Evolutionary conservation across 2,888 invertebrate genomes (phyloP), one percentile per base, ranked within the genome.

Genomic region (Acrocyrtus sp.): DNA sequence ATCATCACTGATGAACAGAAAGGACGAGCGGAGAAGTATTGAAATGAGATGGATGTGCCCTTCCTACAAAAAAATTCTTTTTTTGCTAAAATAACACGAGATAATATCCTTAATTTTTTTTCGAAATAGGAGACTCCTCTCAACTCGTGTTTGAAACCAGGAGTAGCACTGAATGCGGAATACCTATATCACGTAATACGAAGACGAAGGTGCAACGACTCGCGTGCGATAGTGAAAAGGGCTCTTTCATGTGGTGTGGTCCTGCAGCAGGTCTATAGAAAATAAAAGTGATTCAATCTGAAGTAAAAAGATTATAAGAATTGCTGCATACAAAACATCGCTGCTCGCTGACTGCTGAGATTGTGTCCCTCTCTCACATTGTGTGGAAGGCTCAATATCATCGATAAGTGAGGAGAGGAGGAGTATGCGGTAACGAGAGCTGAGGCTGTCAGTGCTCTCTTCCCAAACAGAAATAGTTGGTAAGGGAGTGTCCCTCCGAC

Each of bases 401-500:
- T 51, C 22, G 19, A 22, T 12, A 22, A 19, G 53, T n/a, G n/a
- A 51, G 48, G 26, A 57, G 66, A 45, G 66, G 47, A 58, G 24
- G 22, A 43, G 53, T 34, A 51, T 53, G 17, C 34, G 6, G 54
- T 15, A 22, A 12, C 22, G 34, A 4, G 12, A 10, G 34, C 19
- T 21, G 51, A 26, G 26, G 12, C 15, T 39, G 4, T 39, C 17
- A 21, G 43, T 5, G 1, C 22, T n/a, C 27, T 29, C 22, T 8
- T 48, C n/a, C n/a, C n/a, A n/a, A n/a, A n/a, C n/a, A n/a, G n/a
- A 21, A 63, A 72, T 72, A 63, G 50, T 51, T 72, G 47, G 63
- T 22, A 72, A 72, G 70, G 70, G 70, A 72, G 70, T 72, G 70
- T 72, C 70, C 62, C 69, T 70, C 62, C 54, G 50, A 62, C 27